Conservation (phyloP, 2,113 vertebrate species). For the Zootoca vivipara region DNA sequence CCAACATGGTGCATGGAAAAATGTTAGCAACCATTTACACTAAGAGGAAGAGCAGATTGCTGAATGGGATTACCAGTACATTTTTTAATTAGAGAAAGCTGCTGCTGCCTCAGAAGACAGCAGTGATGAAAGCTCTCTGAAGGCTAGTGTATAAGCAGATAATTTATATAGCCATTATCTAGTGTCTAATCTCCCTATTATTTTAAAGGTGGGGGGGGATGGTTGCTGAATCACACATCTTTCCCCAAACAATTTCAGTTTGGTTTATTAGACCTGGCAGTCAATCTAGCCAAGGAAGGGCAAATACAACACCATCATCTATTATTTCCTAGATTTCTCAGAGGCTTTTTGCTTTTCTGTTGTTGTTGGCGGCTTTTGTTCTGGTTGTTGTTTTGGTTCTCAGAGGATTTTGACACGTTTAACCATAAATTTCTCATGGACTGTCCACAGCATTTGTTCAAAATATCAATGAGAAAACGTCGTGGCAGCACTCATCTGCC, state of each 20-base stretch:
- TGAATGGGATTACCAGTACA: background rate
- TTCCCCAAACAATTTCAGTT: background rate
- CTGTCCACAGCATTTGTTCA: background rate
- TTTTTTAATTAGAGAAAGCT: background rate
- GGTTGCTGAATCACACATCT: background rate
- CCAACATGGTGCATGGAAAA: background rate
- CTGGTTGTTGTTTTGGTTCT: background rate
- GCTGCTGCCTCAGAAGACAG: background rate
- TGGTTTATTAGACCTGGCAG: background rate
- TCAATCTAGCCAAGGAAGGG: background rate
- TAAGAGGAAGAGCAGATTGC: background rate
- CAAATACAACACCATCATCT: background rate
- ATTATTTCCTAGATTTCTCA: background rate
- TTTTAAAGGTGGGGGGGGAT: background rate
- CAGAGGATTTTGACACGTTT: background rate
- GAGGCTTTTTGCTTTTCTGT: background rate
- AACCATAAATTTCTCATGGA: background rate
- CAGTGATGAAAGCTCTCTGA: background rate
- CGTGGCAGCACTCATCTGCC: background rate
- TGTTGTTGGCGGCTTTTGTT: too few species aligned
- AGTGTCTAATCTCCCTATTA: background rate
- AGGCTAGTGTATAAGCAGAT: background rate
- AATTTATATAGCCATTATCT: background rate
- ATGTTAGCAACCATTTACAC: background rate
- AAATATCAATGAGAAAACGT: background rate